Percentiles rank a stretch among this genome's conserved stretches.
Evolutionary conservation across 2,797 vertebrate genomes (phyloP).

Genomic region (Centropyge bicolor): DNA sequence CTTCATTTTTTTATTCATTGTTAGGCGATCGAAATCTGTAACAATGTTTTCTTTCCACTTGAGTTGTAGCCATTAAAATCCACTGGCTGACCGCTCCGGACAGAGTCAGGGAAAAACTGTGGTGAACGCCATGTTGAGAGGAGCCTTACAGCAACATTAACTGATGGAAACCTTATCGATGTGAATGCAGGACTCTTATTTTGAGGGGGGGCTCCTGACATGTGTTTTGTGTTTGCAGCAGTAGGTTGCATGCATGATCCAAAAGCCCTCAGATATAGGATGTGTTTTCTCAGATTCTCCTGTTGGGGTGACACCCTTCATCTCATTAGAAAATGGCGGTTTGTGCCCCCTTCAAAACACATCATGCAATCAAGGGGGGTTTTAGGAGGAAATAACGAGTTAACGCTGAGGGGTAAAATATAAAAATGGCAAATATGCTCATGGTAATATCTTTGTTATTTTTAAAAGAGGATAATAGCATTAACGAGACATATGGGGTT

Average conservation of each 20-base stretch:
- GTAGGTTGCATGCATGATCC: slow-evolving; percentile 10
- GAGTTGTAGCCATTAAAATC: slow-evolving; percentile 36
- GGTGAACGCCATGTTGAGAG: slow-evolving; percentile 84
- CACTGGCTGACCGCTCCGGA: slow-evolving; percentile 57
- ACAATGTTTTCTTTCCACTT: slow-evolving; percentile 43
- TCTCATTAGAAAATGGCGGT: slow-evolving; percentile 87
- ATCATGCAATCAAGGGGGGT: slow-evolving; percentile 37
- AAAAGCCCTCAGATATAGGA: not conserved
- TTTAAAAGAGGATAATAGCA: not conserved
- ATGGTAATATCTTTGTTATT: not conserved
- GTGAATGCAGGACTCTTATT: not conserved
- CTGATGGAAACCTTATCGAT: slow-evolving; percentile 34
- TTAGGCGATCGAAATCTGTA: slow-evolving; percentile 24
- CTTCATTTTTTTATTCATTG: slow-evolving; percentile 52
- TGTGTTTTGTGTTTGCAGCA: slow-evolving; percentile 20
- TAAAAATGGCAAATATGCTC: not conserved
- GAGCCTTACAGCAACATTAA: slow-evolving; percentile 47
- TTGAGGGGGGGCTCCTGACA: not conserved
- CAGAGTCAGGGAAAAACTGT: slow-evolving; percentile 69
- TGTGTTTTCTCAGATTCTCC: slow-evolving; percentile 56
- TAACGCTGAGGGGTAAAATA: not conserved
- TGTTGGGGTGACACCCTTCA: slow-evolving; percentile 69
- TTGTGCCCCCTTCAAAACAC: slow-evolving; percentile 59
- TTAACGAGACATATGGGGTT: not conserved
- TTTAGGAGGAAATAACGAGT: slow-evolving; percentile 21